Evolutionary conservation across 2,797 vertebrate genomes (phyloP), one percentile per base, ranked within the genome.

Genomic region (Steatocranus sp.): DNA sequence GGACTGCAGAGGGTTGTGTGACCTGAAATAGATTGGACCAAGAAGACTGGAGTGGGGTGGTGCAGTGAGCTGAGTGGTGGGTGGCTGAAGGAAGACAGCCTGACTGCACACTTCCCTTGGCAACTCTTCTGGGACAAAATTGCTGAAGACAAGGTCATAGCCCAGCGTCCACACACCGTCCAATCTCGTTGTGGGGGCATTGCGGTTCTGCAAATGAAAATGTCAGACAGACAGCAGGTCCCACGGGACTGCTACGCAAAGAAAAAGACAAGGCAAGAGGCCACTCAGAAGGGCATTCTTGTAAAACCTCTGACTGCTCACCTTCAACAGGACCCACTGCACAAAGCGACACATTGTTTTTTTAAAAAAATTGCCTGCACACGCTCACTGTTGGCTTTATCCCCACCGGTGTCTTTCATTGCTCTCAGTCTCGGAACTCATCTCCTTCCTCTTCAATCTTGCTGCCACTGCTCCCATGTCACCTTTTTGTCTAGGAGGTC

Each of bases 91-190:
- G 86, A 91, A 81, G 83, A 93, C 88, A 91, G 87, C 78, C 81
- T 81, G 88, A 73, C 84, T 83, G 75, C 84, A 86, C 81, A 70
- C 87, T 86, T 93, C 83, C 81, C 76, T 81, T 86, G 90, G 91
- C 88, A 91, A 92, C 91, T 88, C 89, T 81, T 90, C 89, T 88
- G 86, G 91, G 88, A 90, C 83, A 89, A 83, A 88, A 91, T 87
- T 78, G 81, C 85, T 87, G 41, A 87, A 91, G 93, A 93, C 93
- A 94, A 96, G 94, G 95, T 94, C 95, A 93, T 68, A 93, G 80
- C 89, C 84, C 66, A 50, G 92, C 41, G n/a, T 87, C 87, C 89
- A 87, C 83, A 74, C 85, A 85, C 79, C 23, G 38, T 88, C 85
- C 94, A 92, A 93, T 95, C 91, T 93, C 93, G 84, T 80, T 83